phyloP scores from a whole-genome alignment of 2,888 invertebrate genomes.

The Nebria brevicollis region DNA sequence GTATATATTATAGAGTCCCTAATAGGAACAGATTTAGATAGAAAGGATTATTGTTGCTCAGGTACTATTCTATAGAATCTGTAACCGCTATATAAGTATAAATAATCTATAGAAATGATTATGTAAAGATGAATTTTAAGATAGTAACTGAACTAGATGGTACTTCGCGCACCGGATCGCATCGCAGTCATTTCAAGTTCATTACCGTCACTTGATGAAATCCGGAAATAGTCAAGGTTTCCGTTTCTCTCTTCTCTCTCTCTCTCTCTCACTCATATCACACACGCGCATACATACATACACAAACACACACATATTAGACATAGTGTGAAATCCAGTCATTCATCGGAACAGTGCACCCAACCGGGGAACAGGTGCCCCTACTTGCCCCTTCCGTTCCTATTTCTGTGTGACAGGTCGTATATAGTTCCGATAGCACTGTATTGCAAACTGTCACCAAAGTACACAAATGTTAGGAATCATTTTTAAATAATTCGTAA shows the following conservation, averaged over 20 bases:
- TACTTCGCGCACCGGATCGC: neutral
- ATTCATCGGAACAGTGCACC: conserved; percentile 1
- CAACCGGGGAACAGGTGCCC: neutral
- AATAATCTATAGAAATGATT: too few relatives aligned
- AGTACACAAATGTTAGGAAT: neutral
- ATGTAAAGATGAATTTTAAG: too few relatives aligned
- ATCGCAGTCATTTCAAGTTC: conserved; percentile 7
- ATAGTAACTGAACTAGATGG: neutral
- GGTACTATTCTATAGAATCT: too few relatives aligned
- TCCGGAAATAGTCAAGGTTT: conserved; percentile 43
- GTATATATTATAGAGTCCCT: too few relatives aligned
- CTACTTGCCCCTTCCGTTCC: neutral
- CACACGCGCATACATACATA: too few relatives aligned
- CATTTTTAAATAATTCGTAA: too few relatives aligned
- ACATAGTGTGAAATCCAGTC: neutral
- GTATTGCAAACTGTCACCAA: neutral
- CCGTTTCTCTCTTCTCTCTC: neutral
- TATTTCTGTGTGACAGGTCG: neutral
- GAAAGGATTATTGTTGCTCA: too few relatives aligned
- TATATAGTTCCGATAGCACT: neutral
- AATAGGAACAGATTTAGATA: too few relatives aligned
- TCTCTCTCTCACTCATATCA: neutral
- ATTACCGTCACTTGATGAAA: conserved; percentile 27
- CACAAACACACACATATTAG: neutral
- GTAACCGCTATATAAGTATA: too few relatives aligned